Percentiles rank a stretch among this genome's conserved stretches.
Conservation (phyloP, 2,113 vertebrate genomes). For the Xiphophorus couchianus region DNA sequence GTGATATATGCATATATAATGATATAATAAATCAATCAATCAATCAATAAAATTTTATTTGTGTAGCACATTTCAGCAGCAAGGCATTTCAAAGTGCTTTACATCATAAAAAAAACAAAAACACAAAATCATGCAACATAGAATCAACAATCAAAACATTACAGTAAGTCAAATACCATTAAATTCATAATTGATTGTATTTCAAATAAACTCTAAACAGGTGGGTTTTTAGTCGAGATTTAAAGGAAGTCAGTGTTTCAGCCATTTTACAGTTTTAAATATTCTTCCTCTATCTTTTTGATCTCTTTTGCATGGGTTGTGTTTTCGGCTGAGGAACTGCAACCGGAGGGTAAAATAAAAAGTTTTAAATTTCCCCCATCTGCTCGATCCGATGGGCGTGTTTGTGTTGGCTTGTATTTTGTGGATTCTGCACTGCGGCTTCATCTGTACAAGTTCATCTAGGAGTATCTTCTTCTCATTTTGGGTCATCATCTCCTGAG, state of each 20-base stretch:
- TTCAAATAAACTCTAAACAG: too few relatives aligned
- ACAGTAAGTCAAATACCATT: too few relatives aligned
- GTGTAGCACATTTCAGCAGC: too few relatives aligned
- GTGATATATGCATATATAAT: background rate
- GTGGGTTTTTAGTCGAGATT: too few relatives aligned
- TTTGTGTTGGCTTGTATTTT: background rate
- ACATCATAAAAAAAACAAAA: too few relatives aligned
- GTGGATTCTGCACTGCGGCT: background rate
- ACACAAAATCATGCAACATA: too few relatives aligned
- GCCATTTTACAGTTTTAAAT: too few relatives aligned
- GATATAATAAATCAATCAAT: background rate
- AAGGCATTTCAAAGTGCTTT: too few relatives aligned
- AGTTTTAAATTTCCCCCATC: background rate
- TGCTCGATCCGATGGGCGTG: background rate
- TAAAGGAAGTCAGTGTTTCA: too few relatives aligned
- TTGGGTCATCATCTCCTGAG: background rate
- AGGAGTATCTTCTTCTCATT: background rate
- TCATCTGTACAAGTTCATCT: background rate
- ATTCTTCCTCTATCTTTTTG: background rate
- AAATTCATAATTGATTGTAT: too few relatives aligned
- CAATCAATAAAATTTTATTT: too few relatives aligned
- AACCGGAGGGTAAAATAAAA: background rate
- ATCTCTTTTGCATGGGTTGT: background rate
- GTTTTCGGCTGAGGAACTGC: background rate
- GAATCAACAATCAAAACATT: too few relatives aligned